Base-by-base conservation (phyloP, 1,140 invertebrate genomes). In the Leptinotarsa lineolata region DNA sequence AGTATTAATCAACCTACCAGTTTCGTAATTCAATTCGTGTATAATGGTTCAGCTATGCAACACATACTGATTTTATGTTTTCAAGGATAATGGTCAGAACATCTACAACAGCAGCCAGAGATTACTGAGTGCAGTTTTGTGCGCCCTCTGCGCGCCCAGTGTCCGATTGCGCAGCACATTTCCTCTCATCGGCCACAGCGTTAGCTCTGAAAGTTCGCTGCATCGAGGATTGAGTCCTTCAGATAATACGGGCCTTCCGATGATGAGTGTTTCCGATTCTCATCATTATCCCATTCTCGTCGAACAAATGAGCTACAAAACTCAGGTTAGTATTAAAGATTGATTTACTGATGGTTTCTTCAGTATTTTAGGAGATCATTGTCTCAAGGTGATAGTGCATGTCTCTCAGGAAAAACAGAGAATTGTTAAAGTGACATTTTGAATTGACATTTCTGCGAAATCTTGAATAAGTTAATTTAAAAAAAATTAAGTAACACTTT, bases 231-330 rank as follows among this genome's bases (percentile, higher is more conserved):
- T 91, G 5, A 91, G 90, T 81, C 90, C 91, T 6, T 91, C 90
- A 24, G 91, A 92, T 73, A 92, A 92, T 82, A 88, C 90, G 1
- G 90, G 90, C 0, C 81, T 91, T 60, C 88, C 90, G 4, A 91
- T 91, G 88, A 88, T 91, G 85, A 93, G 89, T 79, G 90, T 90
- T 1, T 88, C 88, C 2, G 92, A 94, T 79, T 85, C 87, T 4
- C 90, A 94, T 84, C 89, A 89, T 78, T 95, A 93, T 86, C 93
- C 94, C 0, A 87, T 95, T 69, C 85, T 95, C 2, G 92, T 94
- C 0, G 92, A 93, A 78, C 93, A 94, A 83, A 94, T 95, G 88
- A 93, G 89, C 71, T 91, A 91, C 79, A 90, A 92, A 70, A 91
- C 87, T 76, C 90, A 92, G 85, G 88, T 90, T 78, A 79, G 69